phyloP scores from a whole-genome alignment of 2,113 vertebrate species.

The Lepus europaeus region DNA sequence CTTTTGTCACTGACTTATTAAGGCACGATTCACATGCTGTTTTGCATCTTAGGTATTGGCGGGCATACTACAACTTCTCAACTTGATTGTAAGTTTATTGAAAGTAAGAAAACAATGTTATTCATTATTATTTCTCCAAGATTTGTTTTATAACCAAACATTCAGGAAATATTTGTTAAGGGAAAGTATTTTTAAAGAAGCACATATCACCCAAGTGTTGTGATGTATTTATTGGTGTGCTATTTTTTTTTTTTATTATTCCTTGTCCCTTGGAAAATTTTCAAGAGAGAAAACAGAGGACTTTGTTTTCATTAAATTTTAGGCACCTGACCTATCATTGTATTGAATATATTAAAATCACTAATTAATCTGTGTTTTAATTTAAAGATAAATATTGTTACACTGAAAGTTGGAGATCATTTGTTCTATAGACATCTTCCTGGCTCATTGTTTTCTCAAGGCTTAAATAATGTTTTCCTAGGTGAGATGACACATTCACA shows the following conservation, averaged over 20 bases:
- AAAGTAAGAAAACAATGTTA: not conserved
- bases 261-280: not conserved
- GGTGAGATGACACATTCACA: not conserved
- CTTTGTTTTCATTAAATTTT: no score
- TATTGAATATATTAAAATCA: not conserved
- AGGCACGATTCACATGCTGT: not conserved
- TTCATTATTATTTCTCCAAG: not conserved
- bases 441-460: not conserved
- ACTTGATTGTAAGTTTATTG: not conserved
- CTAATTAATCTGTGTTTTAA: not conserved
- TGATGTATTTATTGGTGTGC: not conserved
- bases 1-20: not conserved
- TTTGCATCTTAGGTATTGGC: not conserved
- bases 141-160: not conserved
- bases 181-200: not conserved
- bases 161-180: not conserved
- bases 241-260: no score
- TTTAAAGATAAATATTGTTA: not conserved
- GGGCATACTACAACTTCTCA: not conserved
- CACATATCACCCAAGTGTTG: not conserved
- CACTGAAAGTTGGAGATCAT: not conserved
- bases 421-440: not conserved
- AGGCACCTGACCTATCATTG: not conserved
- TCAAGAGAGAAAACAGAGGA: not conserved
- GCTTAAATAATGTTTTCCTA: not conserved